phyloP scores from a whole-genome alignment of 2,888 invertebrate species.

The Encarsia formosa region DNA sequence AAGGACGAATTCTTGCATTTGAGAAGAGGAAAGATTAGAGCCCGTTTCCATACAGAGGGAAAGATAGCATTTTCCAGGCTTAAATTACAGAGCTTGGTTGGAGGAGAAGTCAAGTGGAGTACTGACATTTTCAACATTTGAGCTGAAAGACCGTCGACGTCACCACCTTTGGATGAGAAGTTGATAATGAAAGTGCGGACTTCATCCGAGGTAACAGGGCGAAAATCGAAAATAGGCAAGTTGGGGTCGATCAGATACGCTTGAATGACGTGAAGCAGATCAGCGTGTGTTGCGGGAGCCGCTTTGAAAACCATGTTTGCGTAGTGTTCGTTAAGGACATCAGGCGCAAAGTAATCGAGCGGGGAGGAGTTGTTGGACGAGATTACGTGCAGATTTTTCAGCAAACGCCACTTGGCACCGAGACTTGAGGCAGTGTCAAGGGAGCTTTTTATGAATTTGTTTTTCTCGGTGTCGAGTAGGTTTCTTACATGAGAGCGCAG shows the following conservation, averaged over 20 bases:
- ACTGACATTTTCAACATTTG: background rate
- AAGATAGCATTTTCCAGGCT: background rate
- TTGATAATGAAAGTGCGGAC: background rate
- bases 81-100: background rate
- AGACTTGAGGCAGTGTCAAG: too few species aligned
- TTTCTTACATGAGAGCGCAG: background rate
- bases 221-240: background rate
- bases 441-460: background rate
- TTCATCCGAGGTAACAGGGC: background rate
- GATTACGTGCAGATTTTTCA: background rate
- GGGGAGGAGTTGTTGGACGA: too few species aligned
- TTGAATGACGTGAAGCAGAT: background rate
- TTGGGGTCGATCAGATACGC: too few species aligned
- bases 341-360: too few species aligned
- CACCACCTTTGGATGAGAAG: background rate
- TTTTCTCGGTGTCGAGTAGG: background rate
- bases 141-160: background rate
- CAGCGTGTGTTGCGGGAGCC: background rate
- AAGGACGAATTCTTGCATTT: constrained; percentile 1
- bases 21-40: constrained; percentile 9
- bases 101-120: background rate
- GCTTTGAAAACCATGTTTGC: too few species aligned
- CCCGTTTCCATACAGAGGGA: too few species aligned
- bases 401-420: background rate
- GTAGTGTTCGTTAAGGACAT: too few species aligned